These are phyloP conservation scores for Lacerta agilis DNA, from an alignment of 2,797 vertebrate species.

Conservation along the genomic window DNA sequence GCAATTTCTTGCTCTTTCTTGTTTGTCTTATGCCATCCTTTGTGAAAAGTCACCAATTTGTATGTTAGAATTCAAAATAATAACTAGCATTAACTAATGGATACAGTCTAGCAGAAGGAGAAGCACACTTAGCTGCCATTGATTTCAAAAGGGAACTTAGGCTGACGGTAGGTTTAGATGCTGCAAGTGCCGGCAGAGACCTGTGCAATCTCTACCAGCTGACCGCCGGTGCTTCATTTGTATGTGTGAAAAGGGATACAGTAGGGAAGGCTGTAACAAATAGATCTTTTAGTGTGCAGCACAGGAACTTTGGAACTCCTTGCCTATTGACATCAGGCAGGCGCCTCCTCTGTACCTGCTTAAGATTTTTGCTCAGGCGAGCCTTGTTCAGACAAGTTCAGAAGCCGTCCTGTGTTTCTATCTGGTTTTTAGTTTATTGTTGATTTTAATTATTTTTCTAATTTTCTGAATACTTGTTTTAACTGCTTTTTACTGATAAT, in stretches of 20 bases:
- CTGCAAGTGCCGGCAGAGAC: not conserved
- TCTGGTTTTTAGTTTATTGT: too few species aligned
- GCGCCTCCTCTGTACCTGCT: too few species aligned
- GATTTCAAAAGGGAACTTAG: not conserved
- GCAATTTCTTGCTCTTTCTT: not conserved
- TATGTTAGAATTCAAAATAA: not conserved
- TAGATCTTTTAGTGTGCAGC: too few species aligned
- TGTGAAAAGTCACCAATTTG: not conserved
- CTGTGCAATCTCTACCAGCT: not conserved
- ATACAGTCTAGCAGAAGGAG: not conserved
- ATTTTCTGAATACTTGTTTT: too few species aligned
- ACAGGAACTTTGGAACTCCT: too few species aligned
- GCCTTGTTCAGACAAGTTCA: too few species aligned
- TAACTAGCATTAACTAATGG: not conserved
- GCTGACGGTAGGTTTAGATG: not conserved
- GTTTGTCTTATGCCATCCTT: not conserved
- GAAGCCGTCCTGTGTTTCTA: too few species aligned
- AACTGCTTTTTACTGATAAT: too few species aligned
- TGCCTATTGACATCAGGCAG: too few species aligned
- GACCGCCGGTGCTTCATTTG: not conserved
- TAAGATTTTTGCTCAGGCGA: too few species aligned
- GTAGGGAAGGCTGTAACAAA: not conserved
- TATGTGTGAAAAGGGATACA: conserved; percentile 1
- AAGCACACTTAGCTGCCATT: not conserved
- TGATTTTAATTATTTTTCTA: too few species aligned